Conservation (phyloP, 2,113 vertebrate species). For the Gorsachius goisagi region DNA sequence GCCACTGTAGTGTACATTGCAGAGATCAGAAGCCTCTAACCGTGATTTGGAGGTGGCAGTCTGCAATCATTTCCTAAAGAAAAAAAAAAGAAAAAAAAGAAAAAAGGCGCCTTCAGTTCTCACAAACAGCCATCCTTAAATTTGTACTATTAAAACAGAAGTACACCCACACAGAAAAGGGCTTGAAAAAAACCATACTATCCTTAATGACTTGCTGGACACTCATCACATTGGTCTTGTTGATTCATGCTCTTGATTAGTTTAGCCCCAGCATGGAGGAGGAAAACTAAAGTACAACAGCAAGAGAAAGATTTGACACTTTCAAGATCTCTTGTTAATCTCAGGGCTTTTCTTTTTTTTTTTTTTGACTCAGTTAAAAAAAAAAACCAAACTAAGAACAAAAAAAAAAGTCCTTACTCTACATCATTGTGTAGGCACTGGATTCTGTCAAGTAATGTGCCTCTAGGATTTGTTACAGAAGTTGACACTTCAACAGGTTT, state of each 20-base stretch:
- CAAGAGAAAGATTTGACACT: background rate
- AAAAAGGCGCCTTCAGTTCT: background rate
- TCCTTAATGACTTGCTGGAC: background rate
- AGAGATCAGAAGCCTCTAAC: background rate
- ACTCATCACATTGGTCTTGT: background rate
- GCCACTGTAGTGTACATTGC: background rate
- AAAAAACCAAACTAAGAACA: background rate
- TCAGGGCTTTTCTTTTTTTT: background rate
- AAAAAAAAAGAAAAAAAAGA: too few relatives aligned
- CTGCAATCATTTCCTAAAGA: background rate
- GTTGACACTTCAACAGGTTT: background rate
- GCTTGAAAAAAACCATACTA: background rate
- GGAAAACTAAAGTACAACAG: background rate
- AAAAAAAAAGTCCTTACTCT: background rate
- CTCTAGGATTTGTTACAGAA: background rate
- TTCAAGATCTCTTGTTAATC: background rate
- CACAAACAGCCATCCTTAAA: background rate
- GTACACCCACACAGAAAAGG: background rate
- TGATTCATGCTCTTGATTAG: background rate
- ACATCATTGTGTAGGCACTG: background rate
- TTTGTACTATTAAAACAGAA: background rate
- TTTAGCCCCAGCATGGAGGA: background rate
- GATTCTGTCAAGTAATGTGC: background rate
- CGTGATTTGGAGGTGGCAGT: background rate
- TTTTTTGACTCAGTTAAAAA: background rate